A percentile compares a stretch with the other conserved stretches of the same genome.
phyloP scores from a whole-genome alignment of 1,140 invertebrate species.

The Fopius arisanus region DNA sequence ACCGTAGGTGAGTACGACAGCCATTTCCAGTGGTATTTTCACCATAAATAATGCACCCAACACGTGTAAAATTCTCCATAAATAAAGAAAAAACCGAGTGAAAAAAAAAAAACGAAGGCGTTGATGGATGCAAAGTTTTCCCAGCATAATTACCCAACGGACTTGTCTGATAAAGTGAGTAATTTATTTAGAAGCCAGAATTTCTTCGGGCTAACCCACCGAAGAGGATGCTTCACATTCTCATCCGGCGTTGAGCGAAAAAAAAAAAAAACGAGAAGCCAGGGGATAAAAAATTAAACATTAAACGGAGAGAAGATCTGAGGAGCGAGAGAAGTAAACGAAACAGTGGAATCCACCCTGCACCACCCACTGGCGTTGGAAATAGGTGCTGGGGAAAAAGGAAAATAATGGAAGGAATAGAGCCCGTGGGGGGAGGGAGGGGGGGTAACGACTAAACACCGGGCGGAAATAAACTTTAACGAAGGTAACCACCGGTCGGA shows the following conservation, averaged over 20 bases:
- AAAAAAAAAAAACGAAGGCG: background rate
- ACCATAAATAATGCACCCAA: background rate
- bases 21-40: background rate
- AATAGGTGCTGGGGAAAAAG: background rate
- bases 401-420: background rate
- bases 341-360: background rate
- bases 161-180: background rate
- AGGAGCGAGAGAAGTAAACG: background rate
- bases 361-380: background rate
- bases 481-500: constrained; percentile 22
- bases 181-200: background rate
- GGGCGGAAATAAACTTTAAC: constrained; percentile 29
- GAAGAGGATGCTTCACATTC: background rate
- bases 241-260: too few relatives aligned
- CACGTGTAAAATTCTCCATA: background rate
- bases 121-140: background rate
- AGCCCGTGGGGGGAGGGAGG: too few relatives aligned
- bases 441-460: constrained; percentile 25
- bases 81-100: background rate
- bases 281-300: background rate
- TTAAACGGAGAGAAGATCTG: background rate
- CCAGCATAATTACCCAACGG: background rate
- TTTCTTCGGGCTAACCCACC: background rate
- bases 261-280: too few relatives aligned
- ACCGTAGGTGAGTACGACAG: background rate